Evolutionary conservation across 2,888 invertebrate genomes (phyloP).

Genomic region (Amaurobius ferox): DNA sequence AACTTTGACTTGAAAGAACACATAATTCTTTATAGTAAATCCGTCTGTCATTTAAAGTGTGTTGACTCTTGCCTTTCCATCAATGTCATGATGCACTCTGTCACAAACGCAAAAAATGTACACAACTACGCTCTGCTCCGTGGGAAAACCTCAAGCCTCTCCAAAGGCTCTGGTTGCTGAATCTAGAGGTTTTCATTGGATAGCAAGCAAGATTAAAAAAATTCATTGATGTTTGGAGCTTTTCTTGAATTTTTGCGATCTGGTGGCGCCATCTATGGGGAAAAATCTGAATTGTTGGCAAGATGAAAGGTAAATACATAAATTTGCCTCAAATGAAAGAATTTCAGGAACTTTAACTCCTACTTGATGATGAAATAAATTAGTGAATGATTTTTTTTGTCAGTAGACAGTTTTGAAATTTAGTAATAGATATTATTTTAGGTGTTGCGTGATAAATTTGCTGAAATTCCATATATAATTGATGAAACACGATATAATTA

Average conservation of each 20-base stretch:
- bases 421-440: too few relatives aligned
- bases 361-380: too few relatives aligned
- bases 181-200: slow-evolving; percentile 27
- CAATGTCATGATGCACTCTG: slow-evolving; percentile 48
- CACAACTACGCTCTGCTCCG: slow-evolving; percentile 11
- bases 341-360: too few relatives aligned
- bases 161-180: slow-evolving; percentile 25
- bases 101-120: slow-evolving; percentile 34
- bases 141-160: slow-evolving; percentile 25
- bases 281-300: slow-evolving; percentile 10
- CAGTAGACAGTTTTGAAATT: too few relatives aligned
- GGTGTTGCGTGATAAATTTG: too few relatives aligned
- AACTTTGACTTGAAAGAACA: background rate
- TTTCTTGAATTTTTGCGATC: background rate
- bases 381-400: too few relatives aligned
- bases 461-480: too few relatives aligned
- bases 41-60: slow-evolving; percentile 16
- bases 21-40: slow-evolving; percentile 6
- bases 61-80: slow-evolving; percentile 24
- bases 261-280: slow-evolving; percentile 12
- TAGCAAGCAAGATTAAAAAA: slow-evolving; percentile 18
- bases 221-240: slow-evolving; percentile 43
- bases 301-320: too few relatives aligned
- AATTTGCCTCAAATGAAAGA: too few relatives aligned
- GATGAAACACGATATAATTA: too few relatives aligned